These are phyloP conservation scores for Psittacus erithacus DNA, from an alignment of 2,113 vertebrate genomes.

Conservation along the genomic window DNA sequence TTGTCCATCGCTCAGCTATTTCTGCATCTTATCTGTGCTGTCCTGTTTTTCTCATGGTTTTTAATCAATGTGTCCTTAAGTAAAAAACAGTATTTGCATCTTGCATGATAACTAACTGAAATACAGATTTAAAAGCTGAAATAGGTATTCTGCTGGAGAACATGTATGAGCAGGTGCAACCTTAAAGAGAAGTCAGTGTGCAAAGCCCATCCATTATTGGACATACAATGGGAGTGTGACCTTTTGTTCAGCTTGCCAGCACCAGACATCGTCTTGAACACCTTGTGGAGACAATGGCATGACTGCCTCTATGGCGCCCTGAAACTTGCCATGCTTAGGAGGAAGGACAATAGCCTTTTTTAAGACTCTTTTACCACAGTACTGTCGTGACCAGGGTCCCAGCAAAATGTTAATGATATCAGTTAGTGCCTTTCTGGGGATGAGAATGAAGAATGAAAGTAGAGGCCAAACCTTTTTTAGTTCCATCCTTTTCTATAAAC, in stretches of 20 bases:
- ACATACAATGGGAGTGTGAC: background rate
- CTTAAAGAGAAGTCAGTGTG: background rate
- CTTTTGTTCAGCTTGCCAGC: background rate
- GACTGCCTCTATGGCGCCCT: rapidly evolving
- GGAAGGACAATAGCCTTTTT: background rate
- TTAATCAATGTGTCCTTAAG: background rate
- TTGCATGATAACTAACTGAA: background rate
- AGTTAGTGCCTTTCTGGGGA: no score
- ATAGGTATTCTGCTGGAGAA: background rate
- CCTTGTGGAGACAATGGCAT: rapidly evolving
- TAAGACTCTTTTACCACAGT: background rate
- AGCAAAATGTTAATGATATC: background rate
- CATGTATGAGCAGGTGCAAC: background rate
- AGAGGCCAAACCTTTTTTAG: background rate
- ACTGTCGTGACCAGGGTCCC: rapidly evolving
- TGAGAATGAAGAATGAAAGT: background rate
- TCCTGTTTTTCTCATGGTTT: background rate
- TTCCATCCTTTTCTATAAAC: background rate
- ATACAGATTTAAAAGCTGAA: background rate
- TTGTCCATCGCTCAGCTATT: background rate
- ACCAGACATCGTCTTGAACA: background rate
- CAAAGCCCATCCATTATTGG: background rate
- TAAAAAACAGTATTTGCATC: background rate
- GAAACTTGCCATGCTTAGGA: background rate
- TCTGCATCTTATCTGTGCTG: background rate